Evolutionary conservation across 2,888 invertebrate genomes (phyloP).

Genomic region (Latrodectus elegans): DNA sequence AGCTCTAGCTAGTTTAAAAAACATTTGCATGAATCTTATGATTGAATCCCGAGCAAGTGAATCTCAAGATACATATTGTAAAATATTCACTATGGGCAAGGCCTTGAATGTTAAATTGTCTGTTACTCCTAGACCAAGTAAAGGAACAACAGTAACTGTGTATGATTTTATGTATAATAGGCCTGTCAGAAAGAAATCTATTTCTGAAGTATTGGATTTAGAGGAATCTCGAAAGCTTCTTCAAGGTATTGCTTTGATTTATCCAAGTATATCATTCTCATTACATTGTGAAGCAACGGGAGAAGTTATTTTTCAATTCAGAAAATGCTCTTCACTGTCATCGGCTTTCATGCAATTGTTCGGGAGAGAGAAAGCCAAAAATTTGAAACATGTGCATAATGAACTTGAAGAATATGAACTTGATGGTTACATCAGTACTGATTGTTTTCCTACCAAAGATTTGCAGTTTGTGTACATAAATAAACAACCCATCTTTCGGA

Average conservation of each 20-base stretch:
- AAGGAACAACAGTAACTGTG: conserved; percentile 84
- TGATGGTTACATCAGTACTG: conserved; percentile 79
- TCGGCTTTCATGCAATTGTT: conserved; percentile 78
- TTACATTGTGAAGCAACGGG: conserved; percentile 81
- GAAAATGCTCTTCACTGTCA: conserved; percentile 78
- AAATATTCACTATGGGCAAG: conserved; percentile 78
- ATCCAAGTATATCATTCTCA: conserved; percentile 81
- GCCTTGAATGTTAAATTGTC: conserved; percentile 74
- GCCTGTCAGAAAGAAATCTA: conserved; percentile 79
- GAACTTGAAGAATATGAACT: conserved; percentile 77
- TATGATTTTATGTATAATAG: conserved; percentile 81
- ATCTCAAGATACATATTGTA: conserved; percentile 78
- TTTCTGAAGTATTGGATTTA: conserved; percentile 78
- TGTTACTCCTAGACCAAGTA: conserved; percentile 78
- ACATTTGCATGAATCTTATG: conserved; percentile 79
- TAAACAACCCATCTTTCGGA: conserved; percentile 78
- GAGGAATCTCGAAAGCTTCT: conserved; percentile 80
- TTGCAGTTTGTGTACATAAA: conserved; percentile 83
- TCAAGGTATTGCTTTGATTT: conserved; percentile 81
- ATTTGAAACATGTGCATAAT: conserved; percentile 75
- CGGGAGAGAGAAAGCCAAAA: conserved; percentile 75
- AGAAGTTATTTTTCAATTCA: conserved; percentile 79
- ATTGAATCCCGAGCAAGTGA: conserved; percentile 79
- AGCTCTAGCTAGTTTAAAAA: conserved; percentile 81
- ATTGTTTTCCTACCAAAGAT: conserved; percentile 76